Conservation (phyloP, 2,113 vertebrate genomes). For the Orcinus orca region DNA sequence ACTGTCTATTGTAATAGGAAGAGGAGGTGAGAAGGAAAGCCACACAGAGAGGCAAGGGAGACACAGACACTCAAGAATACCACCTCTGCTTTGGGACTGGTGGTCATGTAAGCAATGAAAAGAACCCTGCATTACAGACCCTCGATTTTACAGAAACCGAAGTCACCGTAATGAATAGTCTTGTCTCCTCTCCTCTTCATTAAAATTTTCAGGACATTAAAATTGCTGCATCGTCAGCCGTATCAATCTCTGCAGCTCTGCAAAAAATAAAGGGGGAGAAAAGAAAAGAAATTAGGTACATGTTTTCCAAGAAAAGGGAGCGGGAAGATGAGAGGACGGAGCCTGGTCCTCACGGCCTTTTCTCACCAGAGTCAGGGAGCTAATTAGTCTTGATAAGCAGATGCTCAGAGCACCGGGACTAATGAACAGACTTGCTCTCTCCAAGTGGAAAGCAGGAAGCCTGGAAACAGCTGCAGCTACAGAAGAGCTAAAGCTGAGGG, state of each 20-base stretch:
- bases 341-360: background rate
- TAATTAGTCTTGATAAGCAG: conserved; percentile 58
- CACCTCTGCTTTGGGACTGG: background rate
- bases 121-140: background rate
- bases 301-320: background rate
- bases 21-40: background rate
- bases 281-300: conserved; percentile 7
- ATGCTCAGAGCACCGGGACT: conserved; percentile 40
- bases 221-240: background rate
- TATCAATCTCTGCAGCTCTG: background rate
- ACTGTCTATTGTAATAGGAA: background rate
- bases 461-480: background rate
- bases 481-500: background rate
- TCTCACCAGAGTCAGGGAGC: conserved; percentile 23
- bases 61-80: background rate
- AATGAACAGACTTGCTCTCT: conserved; percentile 27
- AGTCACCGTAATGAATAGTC: background rate
- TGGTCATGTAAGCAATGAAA: background rate
- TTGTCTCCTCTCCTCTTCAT: background rate
- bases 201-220: background rate
- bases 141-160: background rate
- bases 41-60: background rate
- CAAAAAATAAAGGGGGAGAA: background rate
- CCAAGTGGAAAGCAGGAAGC: conserved; percentile 23
- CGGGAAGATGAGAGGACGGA: background rate